Conservation (phyloP, 2,797 vertebrate genomes). For the Pseudochirops corinnae region DNA sequence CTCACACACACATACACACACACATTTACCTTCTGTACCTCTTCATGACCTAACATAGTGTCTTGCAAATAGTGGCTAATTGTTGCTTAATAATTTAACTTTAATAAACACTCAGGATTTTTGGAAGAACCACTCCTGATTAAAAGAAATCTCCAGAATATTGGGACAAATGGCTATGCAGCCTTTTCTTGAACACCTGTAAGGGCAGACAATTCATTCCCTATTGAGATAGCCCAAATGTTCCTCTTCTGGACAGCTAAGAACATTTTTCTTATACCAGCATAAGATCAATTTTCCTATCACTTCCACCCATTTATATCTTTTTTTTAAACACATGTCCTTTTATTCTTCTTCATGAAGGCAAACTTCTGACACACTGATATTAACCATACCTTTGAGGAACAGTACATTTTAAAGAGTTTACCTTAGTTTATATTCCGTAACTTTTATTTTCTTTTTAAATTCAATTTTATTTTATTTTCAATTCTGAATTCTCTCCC, state of each 20-base stretch:
- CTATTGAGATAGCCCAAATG: not conserved
- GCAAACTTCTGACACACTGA: not conserved
- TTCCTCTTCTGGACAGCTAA: not conserved
- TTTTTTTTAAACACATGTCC: not conserved
- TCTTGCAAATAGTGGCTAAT: not conserved
- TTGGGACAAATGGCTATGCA: not conserved
- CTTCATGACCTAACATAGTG: not conserved
- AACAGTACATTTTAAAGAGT: not conserved
- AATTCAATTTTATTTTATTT: not conserved
- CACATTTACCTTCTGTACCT: not conserved
- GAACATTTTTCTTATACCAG: not conserved
- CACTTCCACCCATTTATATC: not conserved
- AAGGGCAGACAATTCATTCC: not conserved
- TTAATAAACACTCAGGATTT: no score
- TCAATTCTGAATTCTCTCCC: not conserved
- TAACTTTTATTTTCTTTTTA: not conserved
- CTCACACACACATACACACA: no score
- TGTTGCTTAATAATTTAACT: not conserved
- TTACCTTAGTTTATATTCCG: not conserved
- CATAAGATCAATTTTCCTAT: not conserved
- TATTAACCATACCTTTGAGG: not conserved
- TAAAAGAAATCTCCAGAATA: not conserved
- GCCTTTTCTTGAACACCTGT: not conserved
- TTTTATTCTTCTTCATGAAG: not conserved
- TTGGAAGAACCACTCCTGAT: no score